These are phyloP conservation scores for Turnix velox DNA, from an alignment of 2,113 vertebrate genomes.

Conservation along the genomic window DNA sequence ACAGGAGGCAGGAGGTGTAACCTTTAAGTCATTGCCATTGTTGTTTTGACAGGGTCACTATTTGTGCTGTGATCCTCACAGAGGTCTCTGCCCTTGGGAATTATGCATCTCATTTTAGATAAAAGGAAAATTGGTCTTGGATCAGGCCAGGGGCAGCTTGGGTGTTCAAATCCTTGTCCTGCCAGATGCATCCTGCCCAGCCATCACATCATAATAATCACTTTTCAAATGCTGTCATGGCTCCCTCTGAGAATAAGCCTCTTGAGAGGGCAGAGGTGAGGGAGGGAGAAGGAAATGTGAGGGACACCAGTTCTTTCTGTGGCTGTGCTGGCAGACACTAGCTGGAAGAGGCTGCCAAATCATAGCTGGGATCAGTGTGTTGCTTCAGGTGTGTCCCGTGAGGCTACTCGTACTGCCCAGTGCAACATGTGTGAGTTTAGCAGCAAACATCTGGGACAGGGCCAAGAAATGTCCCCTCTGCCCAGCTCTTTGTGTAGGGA, in stretches of 20 bases:
- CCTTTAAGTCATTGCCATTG: background rate
- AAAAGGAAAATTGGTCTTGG: background rate
- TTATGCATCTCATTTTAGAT: background rate
- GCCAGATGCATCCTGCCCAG: background rate
- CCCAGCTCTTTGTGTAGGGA: background rate
- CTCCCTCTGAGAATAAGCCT: background rate
- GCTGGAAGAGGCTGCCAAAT: background rate
- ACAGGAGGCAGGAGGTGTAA: background rate
- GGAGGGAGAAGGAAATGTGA: background rate
- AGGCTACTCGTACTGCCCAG: accelerated
- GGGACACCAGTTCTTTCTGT: background rate
- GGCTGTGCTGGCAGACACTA: background rate
- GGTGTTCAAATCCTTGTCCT: background rate
- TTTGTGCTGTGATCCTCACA: background rate
- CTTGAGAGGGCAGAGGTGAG: background rate
- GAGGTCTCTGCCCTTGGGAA: background rate
- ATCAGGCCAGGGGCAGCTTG: background rate
- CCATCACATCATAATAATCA: background rate
- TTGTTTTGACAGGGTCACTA: background rate
- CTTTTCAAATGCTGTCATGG: background rate
- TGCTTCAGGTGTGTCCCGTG: accelerated
- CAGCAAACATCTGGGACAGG: background rate
- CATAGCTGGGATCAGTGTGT: background rate
- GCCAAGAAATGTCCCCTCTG: background rate
- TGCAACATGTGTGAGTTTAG: accelerated